Evolutionary conservation across 2,797 vertebrate genomes (phyloP), one percentile per base, ranked within the genome.

Genomic region (Chelon auratus): DNA sequence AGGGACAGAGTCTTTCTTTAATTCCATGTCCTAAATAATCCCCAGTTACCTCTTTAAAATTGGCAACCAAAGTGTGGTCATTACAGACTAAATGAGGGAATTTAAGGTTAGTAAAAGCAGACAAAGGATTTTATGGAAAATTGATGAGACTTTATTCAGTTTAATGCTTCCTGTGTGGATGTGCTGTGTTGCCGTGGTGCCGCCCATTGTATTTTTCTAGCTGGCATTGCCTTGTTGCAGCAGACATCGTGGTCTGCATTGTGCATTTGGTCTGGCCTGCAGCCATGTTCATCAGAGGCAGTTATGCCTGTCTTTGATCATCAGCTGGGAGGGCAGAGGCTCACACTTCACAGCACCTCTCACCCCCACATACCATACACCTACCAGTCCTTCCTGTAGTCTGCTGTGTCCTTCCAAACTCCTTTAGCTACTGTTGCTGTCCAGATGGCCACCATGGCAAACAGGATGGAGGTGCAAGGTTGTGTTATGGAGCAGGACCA

Each of bases 231-330:
- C 37, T 82, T 40, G 60, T 87, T 84, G 42, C 60, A 22, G 63
- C 79, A 71, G 81, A 89, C 87, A 68, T 59, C 30, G 45, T 48
- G 53, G 72, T 69, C 71, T 58, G 47, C 75, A 60, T 66, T 63
- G 79, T 72, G 84, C 68, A 76, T 83, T 81, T 52, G 42, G 42
- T 68, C 84, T 90, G 88, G 91, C 89, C 80, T 6, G 75, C 68
- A 53, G 90, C 89, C 91, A 89, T 7, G 65, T 82, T 86, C 81
- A 86, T 93, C 88, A 80, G 74, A 20, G 67, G 81, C 82, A 51
- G 82, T 91, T 88, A 90, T 55, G 75, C 50, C 79, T 33, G 62
- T 88, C 91, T 93, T 94, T 95, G 91, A 94, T 94, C 93, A 92
- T 91, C 84, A 79, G 79, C 83, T 64, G 86, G 79, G 86, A 85